phyloP scores from a whole-genome alignment of 2,888 invertebrate species.

The Iselma pallidipennis region DNA sequence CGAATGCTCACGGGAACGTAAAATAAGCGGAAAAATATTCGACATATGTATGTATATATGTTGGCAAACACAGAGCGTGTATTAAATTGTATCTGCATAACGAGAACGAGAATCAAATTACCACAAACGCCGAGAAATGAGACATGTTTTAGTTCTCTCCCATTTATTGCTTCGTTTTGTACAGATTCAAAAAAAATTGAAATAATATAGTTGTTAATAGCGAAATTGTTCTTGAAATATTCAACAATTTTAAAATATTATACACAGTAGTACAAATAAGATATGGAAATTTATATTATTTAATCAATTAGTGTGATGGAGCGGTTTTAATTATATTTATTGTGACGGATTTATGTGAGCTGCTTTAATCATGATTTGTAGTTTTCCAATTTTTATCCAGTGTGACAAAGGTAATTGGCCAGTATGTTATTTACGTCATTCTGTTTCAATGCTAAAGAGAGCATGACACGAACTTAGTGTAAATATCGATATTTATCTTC shows the following conservation, averaged over 20 bases:
- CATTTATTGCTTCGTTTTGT: too few species aligned
- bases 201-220: too few species aligned
- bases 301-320: not conserved
- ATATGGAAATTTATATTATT: not conserved
- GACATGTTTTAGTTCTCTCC: not conserved
- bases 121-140: conserved; percentile 14
- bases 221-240: too few species aligned
- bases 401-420: not conserved
- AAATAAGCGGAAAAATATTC: conserved; percentile 39
- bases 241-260: too few species aligned
- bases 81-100: conserved; percentile 33
- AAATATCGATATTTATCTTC: not conserved
- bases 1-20: conserved; percentile 29
- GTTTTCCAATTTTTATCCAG: not conserved
- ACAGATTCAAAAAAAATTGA: not conserved
- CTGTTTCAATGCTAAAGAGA: not conserved
- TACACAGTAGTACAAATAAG: too few species aligned
- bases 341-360: not conserved
- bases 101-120: conserved; percentile 30
- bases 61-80: conserved; percentile 30
- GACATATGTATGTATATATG: conserved; percentile 23
- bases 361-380: not conserved
- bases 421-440: not conserved
- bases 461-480: not conserved
- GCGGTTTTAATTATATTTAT: not conserved